These are phyloP conservation scores for Paratilapia polleni DNA, from an alignment of 2,113 vertebrate genomes.

Conservation along the genomic window DNA sequence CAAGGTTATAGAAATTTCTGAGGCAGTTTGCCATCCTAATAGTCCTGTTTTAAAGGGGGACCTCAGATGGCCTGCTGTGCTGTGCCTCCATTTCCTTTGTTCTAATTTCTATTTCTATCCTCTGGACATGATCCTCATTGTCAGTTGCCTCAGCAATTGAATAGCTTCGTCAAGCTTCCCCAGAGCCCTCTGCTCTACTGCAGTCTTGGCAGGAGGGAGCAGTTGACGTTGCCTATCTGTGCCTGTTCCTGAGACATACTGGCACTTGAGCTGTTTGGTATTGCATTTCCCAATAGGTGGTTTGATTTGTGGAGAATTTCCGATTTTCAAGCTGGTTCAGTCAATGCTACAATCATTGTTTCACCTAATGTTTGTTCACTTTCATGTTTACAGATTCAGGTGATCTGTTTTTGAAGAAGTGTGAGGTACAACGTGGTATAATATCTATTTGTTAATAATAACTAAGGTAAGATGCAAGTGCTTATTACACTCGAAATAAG, in stretches of 20 bases:
- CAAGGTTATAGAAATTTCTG: constrained; percentile 4
- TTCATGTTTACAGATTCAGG: neutral
- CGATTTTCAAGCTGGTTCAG: neutral
- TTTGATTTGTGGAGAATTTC: constrained; percentile 28
- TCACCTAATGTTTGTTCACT: neutral
- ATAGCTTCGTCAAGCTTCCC: constrained; percentile 59
- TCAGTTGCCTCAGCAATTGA: constrained; percentile 63
- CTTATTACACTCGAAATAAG: neutral
- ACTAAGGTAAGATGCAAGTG: neutral
- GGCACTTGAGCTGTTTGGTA: constrained; percentile 12
- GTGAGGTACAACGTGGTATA: neutral
- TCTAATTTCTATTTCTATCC: constrained; percentile 75
- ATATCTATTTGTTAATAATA: neutral
- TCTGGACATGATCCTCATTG: constrained; percentile 67
- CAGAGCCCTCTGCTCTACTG: constrained; percentile 42
- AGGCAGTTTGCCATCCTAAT: constrained; percentile 19
- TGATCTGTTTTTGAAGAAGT: neutral
- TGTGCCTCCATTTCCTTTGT: constrained; percentile 64
- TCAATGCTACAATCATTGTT: neutral
- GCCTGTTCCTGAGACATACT: constrained; percentile 4
- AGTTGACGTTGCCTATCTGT: constrained; percentile 25
- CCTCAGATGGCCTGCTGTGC: constrained; percentile 40
- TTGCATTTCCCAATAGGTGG: constrained; percentile 21
- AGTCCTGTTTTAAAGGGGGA: constrained; percentile 10
- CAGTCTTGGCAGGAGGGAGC: constrained; percentile 48